Percentiles rank a stretch among this genome's conserved stretches.
phyloP scores from a whole-genome alignment of 2,888 invertebrate species.

The Odontomyia ornata region DNA sequence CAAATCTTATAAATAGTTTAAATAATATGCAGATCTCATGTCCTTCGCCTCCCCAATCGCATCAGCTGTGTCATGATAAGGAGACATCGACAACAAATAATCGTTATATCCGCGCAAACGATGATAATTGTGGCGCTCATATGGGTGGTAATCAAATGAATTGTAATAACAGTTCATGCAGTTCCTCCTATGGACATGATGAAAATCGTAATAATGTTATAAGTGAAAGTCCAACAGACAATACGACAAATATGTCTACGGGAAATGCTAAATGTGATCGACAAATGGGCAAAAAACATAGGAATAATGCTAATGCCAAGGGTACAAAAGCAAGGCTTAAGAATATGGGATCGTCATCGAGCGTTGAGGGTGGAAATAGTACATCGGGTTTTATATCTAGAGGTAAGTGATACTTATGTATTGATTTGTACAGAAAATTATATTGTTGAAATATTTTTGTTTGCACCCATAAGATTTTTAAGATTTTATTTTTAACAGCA shows the following conservation, averaged over 20 bases:
- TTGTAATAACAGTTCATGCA: slow-evolving; percentile 55
- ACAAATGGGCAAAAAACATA: slow-evolving; percentile 59
- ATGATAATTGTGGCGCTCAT: slow-evolving; percentile 55
- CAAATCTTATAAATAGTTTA: slow-evolving; percentile 16
- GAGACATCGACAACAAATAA: slow-evolving; percentile 51
- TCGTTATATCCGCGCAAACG: slow-evolving; percentile 57
- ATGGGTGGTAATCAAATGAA: slow-evolving; percentile 53
- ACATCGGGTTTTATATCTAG: slow-evolving; percentile 69
- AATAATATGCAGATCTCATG: slow-evolving; percentile 38
- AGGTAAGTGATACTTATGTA: slow-evolving; percentile 60
- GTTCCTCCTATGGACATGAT: slow-evolving; percentile 55
- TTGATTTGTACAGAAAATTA: no score
- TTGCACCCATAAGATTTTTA: no score
- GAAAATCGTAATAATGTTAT: slow-evolving; percentile 56
- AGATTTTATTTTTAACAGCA: no score
- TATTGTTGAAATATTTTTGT: no score
- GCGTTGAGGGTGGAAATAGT: slow-evolving; percentile 66
- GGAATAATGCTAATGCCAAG: slow-evolving; percentile 62
- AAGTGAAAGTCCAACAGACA: slow-evolving; percentile 55
- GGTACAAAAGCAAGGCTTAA: slow-evolving; percentile 63
- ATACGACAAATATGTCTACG: slow-evolving; percentile 38
- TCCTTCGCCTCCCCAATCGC: slow-evolving; percentile 55
- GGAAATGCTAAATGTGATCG: slow-evolving; percentile 52
- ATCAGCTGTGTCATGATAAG: slow-evolving; percentile 53
- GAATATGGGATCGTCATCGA: slow-evolving; percentile 62